These are phyloP conservation scores for Epinotia demarniana DNA, from an alignment of 2,888 invertebrate species.

Conservation along the genomic window DNA sequence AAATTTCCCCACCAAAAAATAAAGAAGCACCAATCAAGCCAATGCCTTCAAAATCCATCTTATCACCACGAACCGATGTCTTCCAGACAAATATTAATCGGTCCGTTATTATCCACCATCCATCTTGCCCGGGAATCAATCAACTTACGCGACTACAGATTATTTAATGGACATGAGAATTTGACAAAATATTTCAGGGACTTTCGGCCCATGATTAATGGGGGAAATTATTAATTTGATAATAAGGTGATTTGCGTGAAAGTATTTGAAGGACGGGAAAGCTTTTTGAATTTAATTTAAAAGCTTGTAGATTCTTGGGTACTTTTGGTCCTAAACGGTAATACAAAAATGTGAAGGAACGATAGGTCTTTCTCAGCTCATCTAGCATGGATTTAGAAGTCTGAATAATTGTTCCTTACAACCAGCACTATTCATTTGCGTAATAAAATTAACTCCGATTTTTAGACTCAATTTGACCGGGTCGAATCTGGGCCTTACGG, in stretches of 20 bases:
- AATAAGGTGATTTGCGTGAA: slow-evolving; percentile 22
- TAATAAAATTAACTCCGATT: no score
- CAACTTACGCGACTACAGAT: slow-evolving; percentile 54
- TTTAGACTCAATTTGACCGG: no score
- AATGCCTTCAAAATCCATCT: neutral
- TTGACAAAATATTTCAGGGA: slow-evolving; percentile 52
- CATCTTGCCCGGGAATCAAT: slow-evolving; percentile 54
- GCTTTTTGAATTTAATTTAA: neutral
- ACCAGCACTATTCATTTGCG: no score
- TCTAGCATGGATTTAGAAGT: no score
- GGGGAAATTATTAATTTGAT: slow-evolving; percentile 38
- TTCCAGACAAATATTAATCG: slow-evolving; percentile 31
- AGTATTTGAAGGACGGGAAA: slow-evolving; percentile 13
- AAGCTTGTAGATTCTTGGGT: neutral
- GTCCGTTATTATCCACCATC: slow-evolving; percentile 45
- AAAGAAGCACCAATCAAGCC: no score
- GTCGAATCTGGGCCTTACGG: no score
- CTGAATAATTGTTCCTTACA: no score
- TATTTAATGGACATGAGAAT: slow-evolving; percentile 56
- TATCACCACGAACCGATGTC: slow-evolving; percentile 8
- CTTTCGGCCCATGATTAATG: slow-evolving; percentile 57
- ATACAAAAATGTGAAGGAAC: no score
- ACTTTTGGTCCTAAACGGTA: no score
- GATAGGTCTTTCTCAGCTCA: no score
- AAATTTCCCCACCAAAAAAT: no score